A percentile compares a stretch with the other conserved stretches of the same genome.
Evolutionary conservation across 2,113 vertebrate genomes (phyloP).

Genomic region (Ammodytes dubius): DNA sequence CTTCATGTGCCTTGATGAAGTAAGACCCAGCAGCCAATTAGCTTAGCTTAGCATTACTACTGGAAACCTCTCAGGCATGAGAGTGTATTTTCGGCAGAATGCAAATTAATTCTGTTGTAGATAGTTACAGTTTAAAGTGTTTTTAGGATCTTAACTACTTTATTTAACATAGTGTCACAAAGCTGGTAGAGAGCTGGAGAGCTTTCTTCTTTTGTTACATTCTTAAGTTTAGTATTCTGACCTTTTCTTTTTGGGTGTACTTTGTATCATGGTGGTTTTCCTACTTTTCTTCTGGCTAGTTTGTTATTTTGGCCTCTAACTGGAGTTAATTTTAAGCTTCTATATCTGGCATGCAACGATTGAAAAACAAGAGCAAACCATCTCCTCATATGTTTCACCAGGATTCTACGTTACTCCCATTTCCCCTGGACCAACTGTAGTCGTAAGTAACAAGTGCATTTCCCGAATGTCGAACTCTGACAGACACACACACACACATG

Average conservation of each 20-base stretch:
- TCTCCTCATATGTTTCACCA: not conserved
- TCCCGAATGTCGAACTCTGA: conserved; percentile 16
- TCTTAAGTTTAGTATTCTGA: not conserved
- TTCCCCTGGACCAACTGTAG: not conserved
- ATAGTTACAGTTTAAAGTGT: not conserved
- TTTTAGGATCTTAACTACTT: not conserved
- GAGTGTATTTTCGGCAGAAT: not conserved
- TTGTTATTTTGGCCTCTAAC: conserved; percentile 9
- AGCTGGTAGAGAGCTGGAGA: not conserved
- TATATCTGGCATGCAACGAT: conserved; percentile 5
- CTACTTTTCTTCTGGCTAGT: not conserved
- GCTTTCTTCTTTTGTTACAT: not conserved
- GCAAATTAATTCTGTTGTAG: not conserved
- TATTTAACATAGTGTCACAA: not conserved
- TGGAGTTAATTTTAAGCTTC: conserved; percentile 5
- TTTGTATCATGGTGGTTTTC: conserved; percentile 14
- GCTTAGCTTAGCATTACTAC: not conserved
- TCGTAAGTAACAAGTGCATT: not conserved
- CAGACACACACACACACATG: conserved; percentile 38
- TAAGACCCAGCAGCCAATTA: not conserved
- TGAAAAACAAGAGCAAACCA: not conserved
- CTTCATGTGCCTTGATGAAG: not conserved
- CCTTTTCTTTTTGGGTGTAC: not conserved
- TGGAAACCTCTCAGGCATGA: not conserved
- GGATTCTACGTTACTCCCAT: not conserved